phyloP scores from a whole-genome alignment of 2,113 vertebrate genomes.

The Ardeotis arabs region DNA sequence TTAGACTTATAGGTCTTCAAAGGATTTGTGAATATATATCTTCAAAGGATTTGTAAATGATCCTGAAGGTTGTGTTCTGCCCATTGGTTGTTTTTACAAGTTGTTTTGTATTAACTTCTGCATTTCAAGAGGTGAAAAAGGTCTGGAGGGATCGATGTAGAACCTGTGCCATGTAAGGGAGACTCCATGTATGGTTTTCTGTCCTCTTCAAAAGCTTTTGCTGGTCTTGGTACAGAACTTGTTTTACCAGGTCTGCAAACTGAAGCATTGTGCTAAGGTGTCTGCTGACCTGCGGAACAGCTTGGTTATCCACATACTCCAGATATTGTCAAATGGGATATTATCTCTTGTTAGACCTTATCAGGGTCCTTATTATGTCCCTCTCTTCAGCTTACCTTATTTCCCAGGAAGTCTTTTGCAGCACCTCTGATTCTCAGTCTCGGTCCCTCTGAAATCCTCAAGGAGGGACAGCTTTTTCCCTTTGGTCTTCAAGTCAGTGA shows the following conservation, averaged over 20 bases:
- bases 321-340: background rate
- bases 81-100: background rate
- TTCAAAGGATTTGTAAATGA: background rate
- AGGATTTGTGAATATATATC: background rate
- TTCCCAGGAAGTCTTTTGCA: background rate
- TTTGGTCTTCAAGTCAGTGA: background rate
- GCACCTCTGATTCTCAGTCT: background rate
- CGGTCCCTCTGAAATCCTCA: background rate
- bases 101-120: background rate
- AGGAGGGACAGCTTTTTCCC: background rate
- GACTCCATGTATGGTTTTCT: background rate
- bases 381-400: background rate
- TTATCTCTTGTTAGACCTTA: background rate
- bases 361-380: background rate
- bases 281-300: background rate
- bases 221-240: background rate
- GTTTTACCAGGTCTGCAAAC: background rate
- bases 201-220: background rate
- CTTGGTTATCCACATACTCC: background rate
- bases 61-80: background rate
- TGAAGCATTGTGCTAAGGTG: background rate
- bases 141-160: background rate
- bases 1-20: background rate
- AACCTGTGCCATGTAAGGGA: background rate
- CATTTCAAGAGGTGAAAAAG: background rate